Base-by-base conservation (phyloP, 2,797 vertebrate genomes). In the Cheracebus regulus region DNA sequence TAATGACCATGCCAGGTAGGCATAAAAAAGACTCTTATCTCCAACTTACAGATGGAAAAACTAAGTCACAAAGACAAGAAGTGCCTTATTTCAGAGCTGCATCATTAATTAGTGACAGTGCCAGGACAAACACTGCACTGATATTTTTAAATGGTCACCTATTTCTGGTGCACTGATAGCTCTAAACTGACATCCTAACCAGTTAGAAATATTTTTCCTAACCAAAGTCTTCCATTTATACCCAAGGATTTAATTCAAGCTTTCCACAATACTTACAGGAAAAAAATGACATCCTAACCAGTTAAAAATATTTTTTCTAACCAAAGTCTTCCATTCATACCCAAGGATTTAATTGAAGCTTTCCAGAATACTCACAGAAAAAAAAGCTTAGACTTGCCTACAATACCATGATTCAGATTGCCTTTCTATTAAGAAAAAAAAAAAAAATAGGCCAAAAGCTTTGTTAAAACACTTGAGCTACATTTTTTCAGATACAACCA, bases 401-500 rank as follows among this genome's bases (percentile, higher is more conserved):
- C 26, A 89, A 58, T 36, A 26, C 2, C 55, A 52, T 61, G 22
- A 92, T 95, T 90, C 61, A 55, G 61, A 94, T 19, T 90, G 39
- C 33, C 26, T 81, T 89, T 44, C 44, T 83, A 52, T 73, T 61
- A 15, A 50, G 44, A 64, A 73, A n/a, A 26, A 17, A 50, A 76
- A 79, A 73, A 17, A 50, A 76, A 79, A 73, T 0, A 33, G 11
- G 17, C 14, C 20, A 70, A 57, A 85, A 50, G 15, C 12, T 94
- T 88, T 76, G 26, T 93, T 64, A 96, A 36, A 50, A 92, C 55
- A 81, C 17, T n/a, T 91, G n/a, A 36, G 13, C 33, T 89, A 13
- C 33, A 90, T 88, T 91, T 90, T 90, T 88, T 90, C 41, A 95
- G 84, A 75, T 41, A 90, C 28, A 93, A 82, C 48, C 44, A 41